Evolutionary conservation across 2,797 vertebrate genomes (phyloP).

Genomic region (Anableps anableps): DNA sequence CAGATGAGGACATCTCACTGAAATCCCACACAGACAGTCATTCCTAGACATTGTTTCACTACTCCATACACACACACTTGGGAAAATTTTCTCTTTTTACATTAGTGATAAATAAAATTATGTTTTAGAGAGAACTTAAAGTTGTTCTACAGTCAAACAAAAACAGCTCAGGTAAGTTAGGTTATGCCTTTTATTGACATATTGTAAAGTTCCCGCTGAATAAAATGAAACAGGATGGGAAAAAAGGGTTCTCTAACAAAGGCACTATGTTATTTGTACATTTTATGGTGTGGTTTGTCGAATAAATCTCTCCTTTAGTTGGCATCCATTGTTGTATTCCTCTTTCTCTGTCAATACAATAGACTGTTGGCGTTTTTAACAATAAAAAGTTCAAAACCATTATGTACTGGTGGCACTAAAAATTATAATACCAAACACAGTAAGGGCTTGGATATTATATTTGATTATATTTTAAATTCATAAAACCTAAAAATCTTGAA

Average conservation of each 20-base stretch:
- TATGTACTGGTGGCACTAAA: not conserved
- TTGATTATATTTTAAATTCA: not conserved
- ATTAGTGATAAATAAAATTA: not conserved
- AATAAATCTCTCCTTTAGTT: constrained; percentile 24
- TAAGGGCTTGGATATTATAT: not conserved
- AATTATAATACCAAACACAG: not conserved
- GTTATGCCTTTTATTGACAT: constrained; percentile 72
- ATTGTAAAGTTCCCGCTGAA: constrained; percentile 56
- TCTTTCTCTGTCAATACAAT: constrained; percentile 14
- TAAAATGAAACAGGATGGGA: constrained; percentile 61
- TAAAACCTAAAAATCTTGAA: not conserved
- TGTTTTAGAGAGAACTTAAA: constrained; percentile 23
- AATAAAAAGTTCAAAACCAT: constrained; percentile 25
- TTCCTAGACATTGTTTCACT: constrained; percentile 19
- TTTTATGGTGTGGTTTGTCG: constrained; percentile 64
- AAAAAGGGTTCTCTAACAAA: constrained; percentile 64
- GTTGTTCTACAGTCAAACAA: constrained; percentile 60
- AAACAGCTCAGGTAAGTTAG: constrained; percentile 47
- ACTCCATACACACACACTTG: constrained; percentile 19
- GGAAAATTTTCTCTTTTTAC: not conserved
- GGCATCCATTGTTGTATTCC: constrained; percentile 21
- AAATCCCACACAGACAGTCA: constrained; percentile 49
- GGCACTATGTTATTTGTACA: constrained; percentile 62
- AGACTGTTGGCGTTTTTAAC: constrained; percentile 16
- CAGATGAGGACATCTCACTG: constrained; percentile 56